phyloP scores from a whole-genome alignment of 2,888 invertebrate species.

The Tanaodytes sp. region DNA sequence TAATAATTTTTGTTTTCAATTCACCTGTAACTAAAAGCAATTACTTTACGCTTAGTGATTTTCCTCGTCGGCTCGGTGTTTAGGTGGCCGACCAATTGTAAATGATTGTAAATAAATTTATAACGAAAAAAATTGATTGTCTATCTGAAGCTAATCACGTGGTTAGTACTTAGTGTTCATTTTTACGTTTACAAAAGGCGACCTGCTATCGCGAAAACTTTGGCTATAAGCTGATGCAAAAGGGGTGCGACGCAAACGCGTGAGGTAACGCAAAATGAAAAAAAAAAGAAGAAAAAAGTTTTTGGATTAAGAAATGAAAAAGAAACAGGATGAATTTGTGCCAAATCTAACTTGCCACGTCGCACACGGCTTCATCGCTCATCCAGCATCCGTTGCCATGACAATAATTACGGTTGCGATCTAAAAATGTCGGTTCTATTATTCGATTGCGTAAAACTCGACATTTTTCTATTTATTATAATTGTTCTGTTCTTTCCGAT shows the following conservation, averaged over 20 bases:
- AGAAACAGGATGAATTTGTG: conserved; percentile 30
- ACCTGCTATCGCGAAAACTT: conserved; percentile 4
- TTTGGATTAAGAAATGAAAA: no score
- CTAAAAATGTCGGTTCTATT: no score
- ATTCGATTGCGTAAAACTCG: no score
- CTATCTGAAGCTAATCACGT: conserved; percentile 9
- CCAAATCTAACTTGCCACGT: conserved; percentile 57
- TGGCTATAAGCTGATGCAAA: conserved; percentile 3
- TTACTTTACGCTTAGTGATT: conserved; percentile 3
- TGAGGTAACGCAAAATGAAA: conserved; percentile 24
- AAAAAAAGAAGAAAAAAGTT: no score
- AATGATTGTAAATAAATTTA: conserved; percentile 47
- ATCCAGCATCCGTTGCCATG: conserved; percentile 69
- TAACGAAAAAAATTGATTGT: conserved; percentile 21
- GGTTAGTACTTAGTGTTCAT: conserved; percentile 3
- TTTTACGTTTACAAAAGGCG: conserved; percentile 19
- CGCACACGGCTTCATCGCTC: conserved; percentile 61
- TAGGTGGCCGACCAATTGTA: conserved; percentile 21
- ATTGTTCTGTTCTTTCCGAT: no score
- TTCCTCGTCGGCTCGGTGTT: neutral
- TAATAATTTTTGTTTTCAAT: neutral
- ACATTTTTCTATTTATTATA: no score
- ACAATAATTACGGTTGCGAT: conserved; percentile 70
- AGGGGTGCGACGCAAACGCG: conserved; percentile 23
- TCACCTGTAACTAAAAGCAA: neutral